Conservation (phyloP, 2,888 invertebrate genomes). For the Malacosoma neustria region DNA sequence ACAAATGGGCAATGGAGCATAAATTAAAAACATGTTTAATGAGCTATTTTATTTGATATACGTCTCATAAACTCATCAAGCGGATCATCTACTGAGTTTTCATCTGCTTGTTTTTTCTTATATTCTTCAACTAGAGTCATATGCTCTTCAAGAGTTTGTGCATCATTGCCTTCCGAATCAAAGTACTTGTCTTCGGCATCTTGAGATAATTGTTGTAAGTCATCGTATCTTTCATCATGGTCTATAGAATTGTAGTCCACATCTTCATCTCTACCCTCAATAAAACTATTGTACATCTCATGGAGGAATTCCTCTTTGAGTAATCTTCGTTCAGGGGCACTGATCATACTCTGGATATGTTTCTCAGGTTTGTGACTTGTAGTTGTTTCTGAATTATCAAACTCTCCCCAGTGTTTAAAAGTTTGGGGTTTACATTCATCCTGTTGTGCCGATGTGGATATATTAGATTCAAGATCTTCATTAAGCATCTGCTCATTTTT, state of each 20-base stretch:
- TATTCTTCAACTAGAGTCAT: slow-evolving; percentile 52
- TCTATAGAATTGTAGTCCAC: slow-evolving; percentile 91
- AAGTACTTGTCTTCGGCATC: slow-evolving; percentile 95
- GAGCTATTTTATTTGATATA: slow-evolving; percentile 43
- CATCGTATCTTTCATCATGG: slow-evolving; percentile 86
- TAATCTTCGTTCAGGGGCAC: slow-evolving; percentile 76
- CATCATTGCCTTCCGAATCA: slow-evolving; percentile 85
- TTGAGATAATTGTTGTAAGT: slow-evolving; percentile 76
- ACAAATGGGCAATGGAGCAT: too few relatives aligned
- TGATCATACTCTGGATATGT: slow-evolving; percentile 52
- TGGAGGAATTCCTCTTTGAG: slow-evolving; percentile 87
- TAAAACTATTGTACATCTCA: slow-evolving; percentile 89
- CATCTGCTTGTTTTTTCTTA: slow-evolving; percentile 29
- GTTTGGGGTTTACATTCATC: slow-evolving; percentile 15
- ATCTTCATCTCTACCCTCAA: slow-evolving; percentile 86
- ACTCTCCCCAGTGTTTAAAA: slow-evolving; percentile 71
- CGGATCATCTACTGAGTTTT: slow-evolving; percentile 72
- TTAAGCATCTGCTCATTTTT: slow-evolving; percentile 76
- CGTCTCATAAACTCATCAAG: slow-evolving; percentile 84
- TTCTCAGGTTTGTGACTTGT: slow-evolving; percentile 36
- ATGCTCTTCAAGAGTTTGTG: slow-evolving; percentile 52
- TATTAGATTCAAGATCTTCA: slow-evolving; percentile 59
- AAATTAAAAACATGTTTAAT: too few relatives aligned
- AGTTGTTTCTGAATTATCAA: slow-evolving; percentile 56
- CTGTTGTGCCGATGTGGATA: slow-evolving; percentile 25